Evolutionary conservation across 2,888 invertebrate genomes (phyloP), one percentile per base, ranked within the genome.

Genomic region (Lottia gigantea): DNA sequence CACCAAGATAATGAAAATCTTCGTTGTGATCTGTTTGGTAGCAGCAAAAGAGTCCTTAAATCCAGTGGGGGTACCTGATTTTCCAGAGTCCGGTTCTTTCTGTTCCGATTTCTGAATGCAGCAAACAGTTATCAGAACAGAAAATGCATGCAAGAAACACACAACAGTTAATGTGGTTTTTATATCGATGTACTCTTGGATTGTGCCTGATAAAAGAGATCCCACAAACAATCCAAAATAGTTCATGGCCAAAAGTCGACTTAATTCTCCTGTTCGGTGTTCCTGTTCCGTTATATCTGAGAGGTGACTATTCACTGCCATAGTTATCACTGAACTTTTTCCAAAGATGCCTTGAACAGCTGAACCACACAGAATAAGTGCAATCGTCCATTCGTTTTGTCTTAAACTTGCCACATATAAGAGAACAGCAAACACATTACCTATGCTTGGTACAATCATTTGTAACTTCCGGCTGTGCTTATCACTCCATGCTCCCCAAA

Each of bases 401-500:
- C 80, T 72, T 7, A 80, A 65, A 67, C 85, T 83, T 40, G 79
- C 46, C 76, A 88, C 80, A 76, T 85, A 87, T 31, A 86, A 71
- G 25, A 86, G 66, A 23, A 86, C 85, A 4, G 86, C 84, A 16
- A 87, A 74, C 1, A 86, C 82, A 47, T 85, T 84, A 0, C 87
- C 88, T 6, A 86, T 69, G 70, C 86, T 84, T 1, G 87, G 86
- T 6, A 87, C 73, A 76, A 88, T 80, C 78, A 88, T 86, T 1
- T 83, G 83, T 14, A 85, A 73, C 73, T 88, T 88, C 23, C 88
- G 80, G 2, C 88, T 87, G 64, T 85, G 80, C 49, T 78, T 76
- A 75, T 88, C 88, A 68, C 88, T 88, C 85, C 88, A 88, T 8
- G 87, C 86, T 6, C 88, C 88, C 68, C 88, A 88, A 74, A 88